Conservation (phyloP, 92 coral and sea anemone genomes). For the Muricea muricata region DNA sequence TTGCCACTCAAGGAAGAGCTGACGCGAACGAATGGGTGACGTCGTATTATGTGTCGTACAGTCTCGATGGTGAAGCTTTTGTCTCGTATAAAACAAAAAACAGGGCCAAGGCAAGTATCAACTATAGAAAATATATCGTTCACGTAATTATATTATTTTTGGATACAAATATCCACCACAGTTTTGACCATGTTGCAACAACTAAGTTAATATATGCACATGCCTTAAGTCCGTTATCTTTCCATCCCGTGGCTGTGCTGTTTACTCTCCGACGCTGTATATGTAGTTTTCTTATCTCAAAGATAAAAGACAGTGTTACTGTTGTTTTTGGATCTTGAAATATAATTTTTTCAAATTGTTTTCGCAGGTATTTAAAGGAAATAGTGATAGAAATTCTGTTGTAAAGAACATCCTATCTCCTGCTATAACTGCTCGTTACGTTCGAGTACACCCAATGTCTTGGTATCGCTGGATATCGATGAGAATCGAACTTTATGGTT, state of each 20-base stretch:
- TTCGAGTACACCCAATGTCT: background rate
- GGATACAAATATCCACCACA: no score
- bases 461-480: constrained; percentile 68
- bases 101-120: constrained; percentile 69
- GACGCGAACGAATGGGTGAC: constrained; percentile 89
- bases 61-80: constrained; percentile 57
- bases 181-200: no score
- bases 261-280: no score
- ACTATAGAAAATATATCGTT: no score
- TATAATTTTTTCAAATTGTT: background rate
- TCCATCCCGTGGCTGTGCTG: no score
- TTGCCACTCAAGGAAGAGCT: constrained; percentile 87
- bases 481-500: constrained; percentile 84
- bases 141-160: no score
- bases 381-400: constrained; percentile 76
- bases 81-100: constrained; percentile 72
- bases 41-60: constrained; percentile 73
- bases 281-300: background rate
- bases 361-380: constrained; percentile 73
- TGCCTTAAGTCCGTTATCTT: no score
- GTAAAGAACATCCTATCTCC: constrained; percentile 71
- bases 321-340: no score
- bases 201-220: no score
- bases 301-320: background rate
- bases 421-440: constrained; percentile 67